A percentile compares a stretch with the other conserved stretches of the same genome.
Conservation (phyloP, 2,797 vertebrate genomes). For the Pogoniulus pusillus region DNA sequence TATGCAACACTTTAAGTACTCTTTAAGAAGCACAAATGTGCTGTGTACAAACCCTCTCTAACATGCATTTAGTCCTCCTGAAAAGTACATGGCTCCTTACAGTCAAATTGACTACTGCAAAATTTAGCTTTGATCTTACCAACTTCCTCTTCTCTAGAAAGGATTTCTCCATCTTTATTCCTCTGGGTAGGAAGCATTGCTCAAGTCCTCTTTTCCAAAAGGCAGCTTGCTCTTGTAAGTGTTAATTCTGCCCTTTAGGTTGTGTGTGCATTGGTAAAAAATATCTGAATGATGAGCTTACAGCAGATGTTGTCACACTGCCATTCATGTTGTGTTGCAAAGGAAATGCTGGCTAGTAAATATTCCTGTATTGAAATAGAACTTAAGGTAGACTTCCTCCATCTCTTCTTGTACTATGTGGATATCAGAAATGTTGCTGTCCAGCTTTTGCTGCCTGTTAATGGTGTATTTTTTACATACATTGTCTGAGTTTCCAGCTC, state of each 20-base stretch:
- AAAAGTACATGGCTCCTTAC: not conserved
- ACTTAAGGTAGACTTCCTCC: not conserved
- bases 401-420: not conserved
- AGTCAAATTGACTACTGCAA: not conserved
- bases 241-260: conserved; percentile 17
- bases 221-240: conserved; percentile 24
- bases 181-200: conserved; percentile 31
- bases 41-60: not conserved
- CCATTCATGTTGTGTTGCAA: not conserved
- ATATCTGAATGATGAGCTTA: not conserved
- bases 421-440: not conserved
- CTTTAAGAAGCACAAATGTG: not conserved
- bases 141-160: conserved; percentile 39
- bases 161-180: conserved; percentile 45
- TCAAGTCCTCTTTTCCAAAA: conserved; percentile 38
- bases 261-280: not conserved
- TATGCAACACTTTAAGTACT: not conserved
- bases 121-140: not conserved
- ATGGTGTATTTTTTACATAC: not conserved
- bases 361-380: not conserved
- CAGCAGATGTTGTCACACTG: not conserved
- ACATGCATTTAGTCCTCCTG: not conserved
- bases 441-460: not conserved
- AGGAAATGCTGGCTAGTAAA: not conserved
- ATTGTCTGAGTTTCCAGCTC: not conserved